Conservation (phyloP, 1,140 invertebrate species). For the Parasteatoda tepidariorum region DNA sequence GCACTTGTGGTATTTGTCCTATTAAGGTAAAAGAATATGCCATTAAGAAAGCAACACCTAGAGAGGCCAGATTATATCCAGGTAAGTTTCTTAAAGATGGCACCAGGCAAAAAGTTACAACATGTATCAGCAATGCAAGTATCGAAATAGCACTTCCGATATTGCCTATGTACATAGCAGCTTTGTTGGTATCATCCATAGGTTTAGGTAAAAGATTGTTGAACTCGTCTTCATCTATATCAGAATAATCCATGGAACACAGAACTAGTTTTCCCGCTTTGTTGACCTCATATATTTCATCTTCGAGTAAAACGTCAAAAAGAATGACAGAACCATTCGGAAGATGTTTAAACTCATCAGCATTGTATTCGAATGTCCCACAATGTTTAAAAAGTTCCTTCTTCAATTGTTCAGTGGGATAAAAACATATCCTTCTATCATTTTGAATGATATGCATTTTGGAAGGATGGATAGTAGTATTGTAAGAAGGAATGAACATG, state of each 20-base stretch:
- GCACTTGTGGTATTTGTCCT: conserved; percentile 64
- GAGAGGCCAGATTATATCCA: conserved; percentile 71
- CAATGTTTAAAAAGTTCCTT: neutral
- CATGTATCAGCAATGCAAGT: conserved; percentile 70
- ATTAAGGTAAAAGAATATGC: conserved; percentile 70
- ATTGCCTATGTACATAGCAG: conserved; percentile 70
- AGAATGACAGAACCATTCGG: conserved; percentile 6
- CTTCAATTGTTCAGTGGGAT: neutral
- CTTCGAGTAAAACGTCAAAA: neutral
- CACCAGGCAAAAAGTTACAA: conserved; percentile 69
- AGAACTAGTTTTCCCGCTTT: neutral
- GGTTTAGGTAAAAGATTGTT: neutral
- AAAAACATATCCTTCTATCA: neutral
- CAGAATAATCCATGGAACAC: neutral
- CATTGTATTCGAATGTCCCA: neutral
- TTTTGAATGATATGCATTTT: neutral
- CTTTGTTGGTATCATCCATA: neutral
- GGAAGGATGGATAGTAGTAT: neutral
- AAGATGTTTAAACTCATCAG: neutral
- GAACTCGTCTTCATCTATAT: neutral
- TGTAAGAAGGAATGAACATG: neutral
- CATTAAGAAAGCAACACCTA: conserved; percentile 70
- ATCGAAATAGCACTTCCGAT: conserved; percentile 70
- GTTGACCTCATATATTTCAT: neutral
- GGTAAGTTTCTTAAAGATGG: conserved; percentile 71